Evolutionary conservation across 23 tunicate species (phyloP).

Genomic region (Trididemnum clinides): DNA sequence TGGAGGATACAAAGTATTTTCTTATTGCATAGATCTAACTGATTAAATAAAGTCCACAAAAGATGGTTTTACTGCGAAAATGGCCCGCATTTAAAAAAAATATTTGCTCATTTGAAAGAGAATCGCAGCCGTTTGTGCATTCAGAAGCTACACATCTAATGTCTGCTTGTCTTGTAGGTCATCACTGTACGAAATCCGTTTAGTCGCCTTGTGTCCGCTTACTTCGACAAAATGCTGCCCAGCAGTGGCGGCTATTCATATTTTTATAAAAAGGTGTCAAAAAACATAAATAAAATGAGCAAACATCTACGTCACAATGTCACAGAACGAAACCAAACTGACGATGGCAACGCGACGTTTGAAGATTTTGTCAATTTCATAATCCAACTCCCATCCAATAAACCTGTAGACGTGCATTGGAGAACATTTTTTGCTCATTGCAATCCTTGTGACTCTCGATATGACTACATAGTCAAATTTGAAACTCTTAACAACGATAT

Average conservation of each 20-base stretch:
- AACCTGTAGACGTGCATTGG: slow-evolving; percentile 16
- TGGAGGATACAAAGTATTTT: too few relatives aligned
- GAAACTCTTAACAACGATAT: slow-evolving; percentile 13
- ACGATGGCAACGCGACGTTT: slow-evolving; percentile 18
- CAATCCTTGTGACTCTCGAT: not conserved
- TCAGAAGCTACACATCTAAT: too few relatives aligned
- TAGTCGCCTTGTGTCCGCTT: not conserved
- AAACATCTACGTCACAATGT: not conserved
- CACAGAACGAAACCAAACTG: not conserved
- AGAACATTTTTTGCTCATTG: not conserved
- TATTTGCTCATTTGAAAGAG: too few relatives aligned
- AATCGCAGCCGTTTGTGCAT: too few relatives aligned
- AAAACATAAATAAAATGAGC: not conserved
- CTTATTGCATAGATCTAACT: too few relatives aligned
- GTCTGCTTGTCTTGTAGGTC: too few relatives aligned
- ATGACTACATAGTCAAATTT: slow-evolving; percentile 20
- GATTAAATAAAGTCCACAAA: too few relatives aligned
- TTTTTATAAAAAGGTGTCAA: not conserved
- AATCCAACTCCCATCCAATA: not conserved
- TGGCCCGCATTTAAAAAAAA: too few relatives aligned
- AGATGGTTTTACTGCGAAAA: too few relatives aligned
- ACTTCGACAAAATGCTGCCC: slow-evolving; percentile 14
- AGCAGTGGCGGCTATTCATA: not conserved
- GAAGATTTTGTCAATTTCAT: slow-evolving; percentile 32
- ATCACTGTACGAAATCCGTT: not conserved